phyloP scores from a whole-genome alignment of 2,888 invertebrate genomes.

The Drosophila nr. medialis region DNA sequence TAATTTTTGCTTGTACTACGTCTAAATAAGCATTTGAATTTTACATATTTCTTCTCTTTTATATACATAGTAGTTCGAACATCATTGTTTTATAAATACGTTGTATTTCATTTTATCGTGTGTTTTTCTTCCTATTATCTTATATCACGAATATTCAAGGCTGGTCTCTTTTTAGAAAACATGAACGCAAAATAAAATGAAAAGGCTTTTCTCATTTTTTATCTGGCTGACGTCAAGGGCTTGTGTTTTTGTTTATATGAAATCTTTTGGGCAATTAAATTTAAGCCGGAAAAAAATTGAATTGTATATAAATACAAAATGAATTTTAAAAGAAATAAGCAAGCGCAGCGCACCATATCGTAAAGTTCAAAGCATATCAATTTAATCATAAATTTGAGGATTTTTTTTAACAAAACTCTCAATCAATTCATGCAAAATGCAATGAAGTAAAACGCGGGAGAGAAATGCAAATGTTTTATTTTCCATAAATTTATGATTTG shows the following conservation, averaged over 20 bases:
- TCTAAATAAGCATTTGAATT: conserved; percentile 40
- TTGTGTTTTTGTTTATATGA: conserved; percentile 41
- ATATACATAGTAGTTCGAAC: conserved; percentile 47
- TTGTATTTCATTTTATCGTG: not conserved
- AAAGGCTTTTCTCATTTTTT: conserved; percentile 21
- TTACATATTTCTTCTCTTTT: conserved; percentile 28
- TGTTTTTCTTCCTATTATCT: conserved; percentile 3
- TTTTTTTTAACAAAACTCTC: conserved; percentile 3
- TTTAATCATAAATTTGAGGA: conserved; percentile 9
- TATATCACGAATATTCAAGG: conserved; percentile 59
- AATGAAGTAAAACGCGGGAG: conserved; percentile 27
- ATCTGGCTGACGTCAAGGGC: conserved; percentile 68
- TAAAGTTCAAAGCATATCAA: conserved; percentile 16
- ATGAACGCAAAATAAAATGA: conserved; percentile 36
- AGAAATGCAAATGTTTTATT: conserved; percentile 54
- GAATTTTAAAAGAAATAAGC: not conserved
- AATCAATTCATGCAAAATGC: conserved; percentile 22
- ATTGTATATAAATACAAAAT: conserved; percentile 9
- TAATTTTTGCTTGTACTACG: conserved; percentile 19
- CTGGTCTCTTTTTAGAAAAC: conserved; percentile 33
- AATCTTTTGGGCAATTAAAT: conserved; percentile 39
- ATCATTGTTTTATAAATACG: conserved; percentile 64
- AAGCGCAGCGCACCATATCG: not conserved
- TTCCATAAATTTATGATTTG: conserved; percentile 52
- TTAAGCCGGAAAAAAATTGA: conserved; percentile 18